Evolutionary conservation across 1,140 invertebrate species (phyloP).

Genomic region (Coboldia fuscipes): DNA sequence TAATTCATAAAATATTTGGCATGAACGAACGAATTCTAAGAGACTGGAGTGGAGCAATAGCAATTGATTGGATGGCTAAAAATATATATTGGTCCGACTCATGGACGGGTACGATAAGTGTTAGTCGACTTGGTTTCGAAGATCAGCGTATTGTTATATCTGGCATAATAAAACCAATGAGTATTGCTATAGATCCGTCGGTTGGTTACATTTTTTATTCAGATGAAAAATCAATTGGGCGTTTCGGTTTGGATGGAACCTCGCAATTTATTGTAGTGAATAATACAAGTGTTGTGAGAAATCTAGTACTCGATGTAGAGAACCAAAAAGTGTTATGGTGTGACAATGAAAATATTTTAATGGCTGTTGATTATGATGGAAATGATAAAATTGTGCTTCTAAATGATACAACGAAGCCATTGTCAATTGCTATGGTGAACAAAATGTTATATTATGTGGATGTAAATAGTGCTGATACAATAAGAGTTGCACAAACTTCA

Average conservation of each 20-base stretch:
- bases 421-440: slow-evolving; percentile 29
- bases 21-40: slow-evolving; percentile 22
- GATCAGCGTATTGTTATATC: slow-evolving; percentile 52
- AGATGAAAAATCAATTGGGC: slow-evolving; percentile 59
- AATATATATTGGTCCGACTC: slow-evolving; percentile 63
- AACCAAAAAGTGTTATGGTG: slow-evolving; percentile 71
- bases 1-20: slow-evolving; percentile 25
- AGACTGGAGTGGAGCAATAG: slow-evolving; percentile 28
- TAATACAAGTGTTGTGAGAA: slow-evolving; percentile 36
- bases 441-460: slow-evolving; percentile 19
- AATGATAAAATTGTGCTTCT: slow-evolving; percentile 39
- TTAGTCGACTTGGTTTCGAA: too few species aligned
- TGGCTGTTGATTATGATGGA: slow-evolving; percentile 54
- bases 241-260: slow-evolving; percentile 54
- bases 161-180: slow-evolving; percentile 43
- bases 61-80: slow-evolving; percentile 66
- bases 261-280: slow-evolving; percentile 20
- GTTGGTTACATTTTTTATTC: slow-evolving; percentile 55
- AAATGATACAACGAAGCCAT: slow-evolving; percentile 50
- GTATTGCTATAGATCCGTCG: slow-evolving; percentile 39
- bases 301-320: slow-evolving; percentile 51
- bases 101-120: too few species aligned
- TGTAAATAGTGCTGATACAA: slow-evolving; percentile 35
- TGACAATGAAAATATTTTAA: slow-evolving; percentile 66
- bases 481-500: slow-evolving; percentile 34